Evolutionary conservation across 2,888 invertebrate species (phyloP), one percentile per base, ranked within the genome.

Genomic region (Zele albiditarsus): DNA sequence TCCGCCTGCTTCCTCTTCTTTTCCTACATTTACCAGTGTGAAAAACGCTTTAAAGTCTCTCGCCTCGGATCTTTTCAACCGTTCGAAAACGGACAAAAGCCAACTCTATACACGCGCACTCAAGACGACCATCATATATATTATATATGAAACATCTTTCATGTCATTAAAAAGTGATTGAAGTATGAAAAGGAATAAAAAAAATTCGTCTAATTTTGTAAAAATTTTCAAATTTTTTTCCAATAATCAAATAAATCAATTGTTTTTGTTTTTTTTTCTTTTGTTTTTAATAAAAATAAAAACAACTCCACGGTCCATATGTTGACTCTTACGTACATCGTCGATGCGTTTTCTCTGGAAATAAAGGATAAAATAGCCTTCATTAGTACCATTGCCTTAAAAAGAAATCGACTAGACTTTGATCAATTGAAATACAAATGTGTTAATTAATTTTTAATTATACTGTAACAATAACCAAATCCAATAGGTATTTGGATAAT

Each of bases 1-100:
- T 98, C 97, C 90, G 95, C 95, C 93, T 97, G 97, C 93, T 97
- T 98, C 93, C 95, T 97, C 94, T 96, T 97, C 94, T 96, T 97
- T 93, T 97, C 97, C 97, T 97, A 90, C 25, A 76, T 78, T 77
- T 73, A 2, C 77, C 79, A 77, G 79, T 81, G 81, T 76, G 75
- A 77, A 82, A 84, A 83, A 80, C 75, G 75, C 73, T 79, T 81
- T 82, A 82, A 82, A 82, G 58, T 67, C 67, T 53, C 10, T 75
- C 71, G 57, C 42, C 46, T 58, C 20, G 28, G 42, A 58, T 71
- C 28, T 74, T 49, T 74, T 71, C 28, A 58, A 57, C 70, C 42
- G 38, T 57, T 38, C 70, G 58, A 53, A 66, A n/a, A 65, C 71
- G 60, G 28, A 38, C 58, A 62, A 70, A 75, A 75, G 66, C 71